Conservation (phyloP, 1,140 invertebrate species). For the Drosophila varians region DNA sequence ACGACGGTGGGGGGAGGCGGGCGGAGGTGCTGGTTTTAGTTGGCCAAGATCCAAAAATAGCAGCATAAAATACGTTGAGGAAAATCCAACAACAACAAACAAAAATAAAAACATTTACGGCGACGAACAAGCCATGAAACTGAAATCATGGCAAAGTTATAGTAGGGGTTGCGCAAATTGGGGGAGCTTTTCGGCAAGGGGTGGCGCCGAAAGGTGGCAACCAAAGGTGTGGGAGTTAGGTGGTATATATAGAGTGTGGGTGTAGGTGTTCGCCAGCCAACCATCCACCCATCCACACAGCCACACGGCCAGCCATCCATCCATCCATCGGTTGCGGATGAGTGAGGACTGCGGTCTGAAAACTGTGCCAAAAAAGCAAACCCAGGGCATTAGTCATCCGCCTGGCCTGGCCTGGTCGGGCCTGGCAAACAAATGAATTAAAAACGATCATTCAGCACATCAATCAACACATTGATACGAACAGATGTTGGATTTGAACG, state of each 20-base stretch:
- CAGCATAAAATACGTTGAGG: conserved; percentile 51
- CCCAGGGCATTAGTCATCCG: conserved; percentile 56
- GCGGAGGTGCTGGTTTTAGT: conserved; percentile 9
- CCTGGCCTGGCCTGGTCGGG: not conserved
- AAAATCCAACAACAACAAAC: conserved; percentile 23
- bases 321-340: conserved; percentile 55
- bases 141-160: conserved; percentile 64
- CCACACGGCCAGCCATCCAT: not conserved
- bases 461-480: conserved; percentile 66
- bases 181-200: not conserved
- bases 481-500: conserved; percentile 2
- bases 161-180: not conserved
- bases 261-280: conserved; percentile 11
- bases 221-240: conserved; percentile 37
- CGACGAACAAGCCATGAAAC: conserved; percentile 58
- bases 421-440: conserved; percentile 63
- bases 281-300: conserved; percentile 3
- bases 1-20: no score
- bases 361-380: conserved; percentile 70
- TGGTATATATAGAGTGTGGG: conserved; percentile 29
- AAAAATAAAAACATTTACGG: conserved; percentile 69
- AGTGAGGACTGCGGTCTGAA: conserved; percentile 58
- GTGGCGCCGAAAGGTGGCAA: not conserved
- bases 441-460: conserved; percentile 80
- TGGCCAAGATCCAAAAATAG: conserved; percentile 67